Conservation (phyloP, 2,113 vertebrate genomes). For the Pteropus alecto region DNA sequence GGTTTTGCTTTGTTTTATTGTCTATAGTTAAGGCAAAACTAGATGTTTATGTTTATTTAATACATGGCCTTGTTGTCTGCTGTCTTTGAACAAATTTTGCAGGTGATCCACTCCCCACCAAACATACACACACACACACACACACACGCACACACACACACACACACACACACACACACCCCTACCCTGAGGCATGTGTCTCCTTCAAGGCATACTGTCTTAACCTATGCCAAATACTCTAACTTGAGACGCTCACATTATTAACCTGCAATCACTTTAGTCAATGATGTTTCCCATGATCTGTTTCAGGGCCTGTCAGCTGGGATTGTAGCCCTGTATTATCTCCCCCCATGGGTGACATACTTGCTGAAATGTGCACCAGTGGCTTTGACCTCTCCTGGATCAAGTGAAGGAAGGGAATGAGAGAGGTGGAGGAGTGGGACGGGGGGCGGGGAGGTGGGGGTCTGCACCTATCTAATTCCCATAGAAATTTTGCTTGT, state of each 20-base stretch:
- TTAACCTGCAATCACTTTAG: background rate
- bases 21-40: background rate
- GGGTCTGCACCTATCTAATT: background rate
- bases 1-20: background rate
- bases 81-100: background rate
- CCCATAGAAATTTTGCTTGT: constrained; percentile 7
- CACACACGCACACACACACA: background rate
- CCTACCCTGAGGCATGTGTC: background rate
- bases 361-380: background rate
- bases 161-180: background rate
- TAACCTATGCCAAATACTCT: background rate
- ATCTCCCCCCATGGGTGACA: background rate
- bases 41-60: constrained; percentile 25
- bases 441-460: background rate
- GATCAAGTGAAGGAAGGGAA: background rate
- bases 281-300: background rate
- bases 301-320: background rate
- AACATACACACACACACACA: background rate
- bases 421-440: background rate
- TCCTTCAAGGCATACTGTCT: background rate
- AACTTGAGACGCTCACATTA: background rate
- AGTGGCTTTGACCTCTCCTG: background rate
- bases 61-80: background rate
- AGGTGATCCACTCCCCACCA: background rate
- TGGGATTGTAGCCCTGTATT: background rate